Base-by-base conservation (phyloP, 2,797 vertebrate species). In the Triplophysa yarkandensis region DNA sequence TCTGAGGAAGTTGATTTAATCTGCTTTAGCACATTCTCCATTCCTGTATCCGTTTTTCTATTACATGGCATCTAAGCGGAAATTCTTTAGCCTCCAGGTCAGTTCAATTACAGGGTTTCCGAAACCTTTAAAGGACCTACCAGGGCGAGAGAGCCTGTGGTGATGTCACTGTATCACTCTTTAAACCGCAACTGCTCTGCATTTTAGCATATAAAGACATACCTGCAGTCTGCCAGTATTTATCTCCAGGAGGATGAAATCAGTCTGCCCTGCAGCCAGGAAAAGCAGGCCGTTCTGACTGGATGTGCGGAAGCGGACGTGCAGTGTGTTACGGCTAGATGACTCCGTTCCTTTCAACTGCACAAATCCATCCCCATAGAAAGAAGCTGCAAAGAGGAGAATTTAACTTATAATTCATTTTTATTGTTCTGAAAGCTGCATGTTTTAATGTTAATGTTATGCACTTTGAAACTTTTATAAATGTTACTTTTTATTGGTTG, bases 341-440 rank as follows among this genome's bases (percentile, higher is more conserved):
- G 85, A 81, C 82, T 96, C 92, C 25, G 76, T 63, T 71, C 89
- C 85, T 68, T 90, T 95, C 79, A 96, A 85, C 77, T 92, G 91
- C 71, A 96, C 91, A 77, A 93, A 97, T 85, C 95, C 95, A 79
- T 95, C 90, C 6, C 96, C 96, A 81, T 94, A 97, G 90, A 98
- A 96, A 41, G 95, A 98, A 80, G 91, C 95, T 97, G 83, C 34
- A 69, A 7, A 68, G 7, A 61, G 52, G 27, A 57, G 17, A 79
- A 57, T n/a, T 54, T 77, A 6, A 64, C 2, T 14, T 25, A 39
- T 58, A 25, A 64, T 43, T 3, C 3, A 62, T 21, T 44, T 10
- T 34, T 41, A 13, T 39, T 50, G 16, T 83, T 77, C 78, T 66
- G 65, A 81, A 81, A 57, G 17, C 74, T 62, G 43, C 13, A 46